Conservation (phyloP, 2,888 invertebrate species). For the Leucoma salicis region DNA sequence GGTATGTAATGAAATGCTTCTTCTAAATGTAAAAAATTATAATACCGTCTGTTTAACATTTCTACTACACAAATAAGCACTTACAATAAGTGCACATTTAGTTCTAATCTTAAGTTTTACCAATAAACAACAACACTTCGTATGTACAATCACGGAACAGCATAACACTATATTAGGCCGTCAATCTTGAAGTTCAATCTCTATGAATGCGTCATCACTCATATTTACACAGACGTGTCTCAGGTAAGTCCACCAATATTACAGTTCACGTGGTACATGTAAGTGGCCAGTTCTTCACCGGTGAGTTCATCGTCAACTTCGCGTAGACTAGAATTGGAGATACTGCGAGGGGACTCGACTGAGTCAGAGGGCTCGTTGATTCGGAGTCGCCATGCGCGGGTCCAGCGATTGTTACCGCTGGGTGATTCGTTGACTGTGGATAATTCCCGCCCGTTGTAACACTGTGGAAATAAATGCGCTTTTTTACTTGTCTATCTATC, state of each 20-base stretch:
- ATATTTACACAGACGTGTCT: conserved; percentile 58
- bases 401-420: conserved; percentile 61
- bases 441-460: conserved; percentile 59
- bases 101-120: not conserved
- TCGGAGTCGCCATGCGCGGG: conserved; percentile 53
- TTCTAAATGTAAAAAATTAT: not conserved
- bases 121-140: not conserved
- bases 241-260: conserved; percentile 68
- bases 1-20: too few relatives aligned
- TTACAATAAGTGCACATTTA: not conserved
- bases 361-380: conserved; percentile 63
- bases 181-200: conserved; percentile 18
- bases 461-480: conserved; percentile 39
- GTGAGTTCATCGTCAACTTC: conserved; percentile 87
- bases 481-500: too few relatives aligned
- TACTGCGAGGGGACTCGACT: conserved; percentile 78
- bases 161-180: conserved; percentile 22
- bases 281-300: conserved; percentile 85
- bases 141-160: not conserved
- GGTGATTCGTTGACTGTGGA: conserved; percentile 65
- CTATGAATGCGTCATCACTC: conserved; percentile 18
- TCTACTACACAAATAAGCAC: not conserved
- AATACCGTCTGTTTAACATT: not conserved
- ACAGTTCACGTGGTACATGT: conserved; percentile 86
- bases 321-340: conserved; percentile 89